phyloP scores from a whole-genome alignment of 2,888 invertebrate species.

The Pterobdella sp. region DNA sequence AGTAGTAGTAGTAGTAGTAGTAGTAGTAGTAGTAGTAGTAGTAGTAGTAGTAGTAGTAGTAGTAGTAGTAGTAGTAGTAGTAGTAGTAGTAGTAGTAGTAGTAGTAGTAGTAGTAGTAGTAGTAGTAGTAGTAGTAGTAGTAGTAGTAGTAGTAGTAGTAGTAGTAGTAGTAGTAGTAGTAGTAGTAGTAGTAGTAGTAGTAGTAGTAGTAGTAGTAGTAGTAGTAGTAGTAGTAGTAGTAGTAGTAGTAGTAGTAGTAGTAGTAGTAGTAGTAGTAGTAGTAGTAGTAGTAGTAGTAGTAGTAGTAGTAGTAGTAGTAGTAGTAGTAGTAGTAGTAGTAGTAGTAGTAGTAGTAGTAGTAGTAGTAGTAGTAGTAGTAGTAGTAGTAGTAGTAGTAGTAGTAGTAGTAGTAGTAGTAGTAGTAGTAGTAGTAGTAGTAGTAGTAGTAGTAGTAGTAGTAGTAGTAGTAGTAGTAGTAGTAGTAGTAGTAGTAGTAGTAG shows the following conservation, averaged over 20 bases:
- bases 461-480: conserved; percentile 16
- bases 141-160: too few species aligned
- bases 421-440: not conserved
- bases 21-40: too few species aligned
- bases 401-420: conserved; percentile 10
- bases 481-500: conserved; percentile 13
- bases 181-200: too few species aligned
- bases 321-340: conserved; percentile 20
- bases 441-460: conserved; percentile 11
- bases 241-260: conserved; percentile 13
- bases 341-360: not conserved
- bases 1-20: too few species aligned
- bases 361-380: not conserved
- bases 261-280: conserved; percentile 13
- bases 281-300: conserved; percentile 18
- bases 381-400: conserved; percentile 13
- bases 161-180: too few species aligned
- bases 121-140: too few species aligned
- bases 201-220: too few species aligned
- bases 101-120: too few species aligned
- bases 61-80: too few species aligned
- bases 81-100: too few species aligned
- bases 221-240: too few species aligned
- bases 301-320: conserved; percentile 24
- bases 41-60: too few species aligned